Percentiles rank a stretch among this genome's conserved stretches.
These are phyloP conservation scores for Poecilia picta DNA, from an alignment of 2,797 vertebrate species.

Conservation along the genomic window DNA sequence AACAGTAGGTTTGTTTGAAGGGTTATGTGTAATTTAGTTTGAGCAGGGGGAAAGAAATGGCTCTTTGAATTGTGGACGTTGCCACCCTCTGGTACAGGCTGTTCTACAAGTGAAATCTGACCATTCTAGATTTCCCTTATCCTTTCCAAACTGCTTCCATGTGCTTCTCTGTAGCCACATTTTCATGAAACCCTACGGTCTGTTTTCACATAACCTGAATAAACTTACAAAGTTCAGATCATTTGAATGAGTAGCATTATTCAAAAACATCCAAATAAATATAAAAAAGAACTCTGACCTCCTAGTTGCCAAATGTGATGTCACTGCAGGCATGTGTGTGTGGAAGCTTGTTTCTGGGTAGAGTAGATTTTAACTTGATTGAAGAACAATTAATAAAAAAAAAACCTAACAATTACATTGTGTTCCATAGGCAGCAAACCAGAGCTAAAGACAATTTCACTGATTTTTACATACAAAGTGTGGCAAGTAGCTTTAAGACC, in stretches of 20 bases:
- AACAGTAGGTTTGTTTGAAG: background rate
- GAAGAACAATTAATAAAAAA: background rate
- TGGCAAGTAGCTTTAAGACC: background rate
- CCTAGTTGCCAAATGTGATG: background rate
- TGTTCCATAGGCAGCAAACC: background rate
- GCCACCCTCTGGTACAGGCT: background rate
- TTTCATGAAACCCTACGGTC: background rate
- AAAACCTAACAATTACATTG: background rate
- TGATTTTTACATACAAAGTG: background rate
- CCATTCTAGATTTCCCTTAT: background rate
- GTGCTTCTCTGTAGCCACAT: background rate
- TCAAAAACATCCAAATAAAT: background rate
- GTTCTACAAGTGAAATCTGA: background rate
- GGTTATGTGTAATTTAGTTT: background rate
- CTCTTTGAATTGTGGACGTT: background rate
- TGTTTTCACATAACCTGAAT: background rate
- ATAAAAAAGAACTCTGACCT: background rate
- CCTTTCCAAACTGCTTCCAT: background rate
- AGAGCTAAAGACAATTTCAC: background rate
- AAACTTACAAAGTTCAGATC: background rate
- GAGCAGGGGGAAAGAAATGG: background rate
- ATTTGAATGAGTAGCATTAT: background rate
- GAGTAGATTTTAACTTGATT: background rate
- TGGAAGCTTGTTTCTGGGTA: background rate
- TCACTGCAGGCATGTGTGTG: background rate